A percentile compares a stretch with the other conserved stretches of the same genome.
phyloP scores from a whole-genome alignment of 2,888 invertebrate species.

The Cephus nigrinus region DNA sequence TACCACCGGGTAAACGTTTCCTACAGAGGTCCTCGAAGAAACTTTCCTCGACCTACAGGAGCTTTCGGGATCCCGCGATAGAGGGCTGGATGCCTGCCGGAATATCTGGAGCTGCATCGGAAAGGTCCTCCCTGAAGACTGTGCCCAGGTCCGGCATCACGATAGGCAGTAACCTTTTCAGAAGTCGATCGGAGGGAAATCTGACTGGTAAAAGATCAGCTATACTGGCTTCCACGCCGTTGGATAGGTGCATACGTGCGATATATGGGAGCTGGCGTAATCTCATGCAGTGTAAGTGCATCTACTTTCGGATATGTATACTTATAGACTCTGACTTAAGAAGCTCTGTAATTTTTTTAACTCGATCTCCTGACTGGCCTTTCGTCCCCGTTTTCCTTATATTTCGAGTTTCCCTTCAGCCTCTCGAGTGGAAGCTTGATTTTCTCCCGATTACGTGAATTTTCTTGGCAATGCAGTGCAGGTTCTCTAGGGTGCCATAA shows the following conservation, averaged over 20 bases:
- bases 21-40: slow-evolving; percentile 54
- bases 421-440: neutral
- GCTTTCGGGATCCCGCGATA: slow-evolving; percentile 70
- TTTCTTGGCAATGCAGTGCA: neutral
- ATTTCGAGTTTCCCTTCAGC: neutral
- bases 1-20: slow-evolving; percentile 69
- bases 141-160: neutral
- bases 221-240: slow-evolving; percentile 59
- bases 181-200: slow-evolving; percentile 81
- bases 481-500: neutral
- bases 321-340: neutral
- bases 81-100: slow-evolving; percentile 62
- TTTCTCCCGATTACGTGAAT: neutral
- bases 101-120: slow-evolving; percentile 50
- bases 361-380: neutral
- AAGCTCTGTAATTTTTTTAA: neutral
- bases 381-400: neutral
- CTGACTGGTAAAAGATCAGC: slow-evolving; percentile 57
- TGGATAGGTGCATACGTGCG: slow-evolving; percentile 79
- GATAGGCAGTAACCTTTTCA: slow-evolving; percentile 67
- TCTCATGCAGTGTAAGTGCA: slow-evolving; percentile 79
- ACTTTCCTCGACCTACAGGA: slow-evolving; percentile 70
- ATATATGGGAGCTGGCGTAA: slow-evolving; percentile 86
- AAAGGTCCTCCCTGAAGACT: slow-evolving; percentile 1
- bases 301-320: slow-evolving; percentile 2